These are phyloP conservation scores for Arrhopalites spinosus DNA, from an alignment of 2,888 invertebrate species.

Conservation along the genomic window DNA sequence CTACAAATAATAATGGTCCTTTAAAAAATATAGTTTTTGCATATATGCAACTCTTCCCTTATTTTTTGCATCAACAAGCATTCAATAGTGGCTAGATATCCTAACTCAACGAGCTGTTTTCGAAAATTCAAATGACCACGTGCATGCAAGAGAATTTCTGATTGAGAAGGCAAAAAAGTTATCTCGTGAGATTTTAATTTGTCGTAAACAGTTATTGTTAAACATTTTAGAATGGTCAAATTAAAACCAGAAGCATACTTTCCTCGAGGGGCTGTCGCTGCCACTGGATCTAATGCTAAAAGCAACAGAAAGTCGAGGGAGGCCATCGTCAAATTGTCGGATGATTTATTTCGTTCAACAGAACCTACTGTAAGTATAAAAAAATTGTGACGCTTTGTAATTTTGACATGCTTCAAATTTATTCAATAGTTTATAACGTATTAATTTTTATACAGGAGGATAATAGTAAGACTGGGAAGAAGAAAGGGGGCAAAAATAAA, in stretches of 20 bases:
- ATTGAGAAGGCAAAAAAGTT: no score
- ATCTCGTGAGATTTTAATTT: no score
- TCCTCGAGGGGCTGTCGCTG: background rate
- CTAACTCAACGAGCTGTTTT: no score
- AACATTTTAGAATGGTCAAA: conserved; percentile 17
- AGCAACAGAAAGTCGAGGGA: background rate
- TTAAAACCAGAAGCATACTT: conserved; percentile 15
- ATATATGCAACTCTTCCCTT: no score
- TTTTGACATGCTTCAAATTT: background rate
- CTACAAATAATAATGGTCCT: no score
- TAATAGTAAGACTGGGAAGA: background rate
- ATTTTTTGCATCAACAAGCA: no score
- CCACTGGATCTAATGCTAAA: conserved; percentile 7
- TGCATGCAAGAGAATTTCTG: no score
- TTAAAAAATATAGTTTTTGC: no score
- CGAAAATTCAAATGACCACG: no score
- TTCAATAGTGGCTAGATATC: no score
- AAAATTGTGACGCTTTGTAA: background rate
- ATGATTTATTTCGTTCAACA: conserved; percentile 1
- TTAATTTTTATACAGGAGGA: background rate
- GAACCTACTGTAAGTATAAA: background rate
- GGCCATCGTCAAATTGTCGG: background rate
- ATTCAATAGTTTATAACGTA: background rate
- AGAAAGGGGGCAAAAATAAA: conserved; percentile 18
- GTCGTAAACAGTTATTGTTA: no score